Percentiles rank a stretch among this genome's conserved stretches.
These are phyloP conservation scores for Acrocera orbiculus DNA, from an alignment of 2,888 invertebrate species.

Conservation along the genomic window DNA sequence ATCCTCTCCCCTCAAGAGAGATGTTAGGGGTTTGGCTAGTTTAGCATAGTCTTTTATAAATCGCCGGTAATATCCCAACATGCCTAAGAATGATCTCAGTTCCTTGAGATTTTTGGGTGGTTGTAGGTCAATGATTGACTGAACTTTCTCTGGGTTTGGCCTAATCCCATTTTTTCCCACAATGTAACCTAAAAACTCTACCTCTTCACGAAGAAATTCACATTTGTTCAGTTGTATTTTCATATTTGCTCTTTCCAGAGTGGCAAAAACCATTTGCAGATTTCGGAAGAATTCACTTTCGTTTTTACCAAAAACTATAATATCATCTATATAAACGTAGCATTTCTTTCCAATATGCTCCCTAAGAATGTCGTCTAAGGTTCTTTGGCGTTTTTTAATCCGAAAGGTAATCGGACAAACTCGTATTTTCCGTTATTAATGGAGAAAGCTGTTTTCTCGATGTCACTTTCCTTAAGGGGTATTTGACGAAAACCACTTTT, in stretches of 20 bases:
- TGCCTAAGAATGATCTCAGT: slow-evolving; percentile 11
- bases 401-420: slow-evolving; percentile 6
- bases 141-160: slow-evolving; percentile 15
- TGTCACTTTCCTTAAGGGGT: slow-evolving; percentile 4
- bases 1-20: slow-evolving; percentile 12
- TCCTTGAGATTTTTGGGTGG: slow-evolving; percentile 11
- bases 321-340: slow-evolving; percentile 10
- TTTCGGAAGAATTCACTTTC: slow-evolving; percentile 6
- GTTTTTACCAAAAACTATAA: slow-evolving; percentile 5
- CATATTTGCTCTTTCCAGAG: slow-evolving; percentile 6
- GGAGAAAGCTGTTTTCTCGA: slow-evolving; percentile 6
- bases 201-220: slow-evolving; percentile 16
- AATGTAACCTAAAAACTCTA: slow-evolving; percentile 20
- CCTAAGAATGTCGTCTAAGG: slow-evolving; percentile 6
- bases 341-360: slow-evolving; percentile 7
- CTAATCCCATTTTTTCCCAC: slow-evolving; percentile 14
- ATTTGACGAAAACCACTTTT: slow-evolving; percentile 11
- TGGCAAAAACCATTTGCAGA: slow-evolving; percentile 3
- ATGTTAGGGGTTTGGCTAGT: slow-evolving; percentile 13
- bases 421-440: slow-evolving; percentile 7
- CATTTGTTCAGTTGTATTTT: slow-evolving; percentile 14
- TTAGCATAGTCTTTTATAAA: slow-evolving; percentile 13
- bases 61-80: slow-evolving; percentile 12
- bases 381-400: slow-evolving; percentile 8
- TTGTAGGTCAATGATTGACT: slow-evolving; percentile 12